Evolutionary conservation across 2,113 vertebrate genomes (phyloP).

Genomic region (Oxyura jamaicensis): DNA sequence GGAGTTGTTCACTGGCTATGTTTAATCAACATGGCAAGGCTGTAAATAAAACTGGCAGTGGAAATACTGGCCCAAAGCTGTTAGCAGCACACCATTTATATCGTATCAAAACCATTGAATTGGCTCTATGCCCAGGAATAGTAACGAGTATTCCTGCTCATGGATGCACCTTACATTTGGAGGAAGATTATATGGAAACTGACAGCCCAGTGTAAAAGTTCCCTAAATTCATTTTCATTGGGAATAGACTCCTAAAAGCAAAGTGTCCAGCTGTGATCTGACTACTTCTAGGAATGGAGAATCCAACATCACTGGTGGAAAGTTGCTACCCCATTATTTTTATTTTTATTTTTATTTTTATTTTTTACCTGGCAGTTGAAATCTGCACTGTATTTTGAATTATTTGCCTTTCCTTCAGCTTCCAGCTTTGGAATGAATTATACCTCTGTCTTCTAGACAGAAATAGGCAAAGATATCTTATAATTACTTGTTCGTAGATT

Average conservation of each 20-base stretch:
- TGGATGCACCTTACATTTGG: not conserved
- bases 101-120: constrained; percentile 13
- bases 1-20: not conserved
- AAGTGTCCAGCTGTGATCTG: not conserved
- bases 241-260: not conserved
- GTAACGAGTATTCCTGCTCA: not conserved
- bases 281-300: not conserved
- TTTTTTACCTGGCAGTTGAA: not conserved
- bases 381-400: not conserved
- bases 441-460: not conserved
- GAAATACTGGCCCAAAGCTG: not conserved
- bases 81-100: not conserved
- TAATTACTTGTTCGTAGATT: not conserved
- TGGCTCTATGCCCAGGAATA: constrained; percentile 36
- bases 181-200: not conserved
- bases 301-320: not conserved
- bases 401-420: not conserved
- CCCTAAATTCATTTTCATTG: not conserved
- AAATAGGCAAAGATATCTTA: not conserved
- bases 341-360: not conserved
- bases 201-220: constrained; percentile 15
- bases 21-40: constrained; percentile 14
- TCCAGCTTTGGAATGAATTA: not conserved
- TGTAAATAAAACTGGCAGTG: constrained; percentile 37
- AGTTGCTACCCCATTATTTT: not conserved